Evolutionary conservation across 2,113 vertebrate genomes (phyloP), one percentile per base, ranked within the genome.

Genomic region (Lophotis ruficrista): DNA sequence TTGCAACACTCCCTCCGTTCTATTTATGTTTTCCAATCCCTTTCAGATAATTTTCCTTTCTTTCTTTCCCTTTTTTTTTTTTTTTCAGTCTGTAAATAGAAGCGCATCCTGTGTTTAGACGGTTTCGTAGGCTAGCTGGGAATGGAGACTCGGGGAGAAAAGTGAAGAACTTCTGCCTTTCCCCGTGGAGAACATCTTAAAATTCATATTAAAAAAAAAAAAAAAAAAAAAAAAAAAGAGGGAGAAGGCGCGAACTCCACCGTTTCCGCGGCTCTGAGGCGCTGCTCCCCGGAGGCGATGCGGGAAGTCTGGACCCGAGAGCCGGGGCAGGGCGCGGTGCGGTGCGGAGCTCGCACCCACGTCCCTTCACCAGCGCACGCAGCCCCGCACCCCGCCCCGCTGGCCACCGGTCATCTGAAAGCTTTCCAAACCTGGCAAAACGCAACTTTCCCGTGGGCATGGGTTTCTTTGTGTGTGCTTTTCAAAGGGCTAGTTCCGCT

Each of bases 401-500:
- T 4, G 31, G n/a, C 30, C 73, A 56, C 23, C 28, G 41, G 19
- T 50, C 61, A 20, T 56, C 70, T 51, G 75, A n/a, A 66, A 78
- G 57, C n/a, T 51, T 81, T 56, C 47, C 33, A 50, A 69, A 77
- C 8, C 18, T 18, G 17, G n/a, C 28, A 66, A 82, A 81, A 83
- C 1, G 22, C 50, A 5, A 10, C 51, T 84, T 62, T 61, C 45
- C 20, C 4, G 5, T 16, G 45, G 61, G 58, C 51, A 78, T 15
- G 35, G 60, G 25, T 66, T 91, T 81, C 60, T 94, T 89, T 95
- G 60, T 89, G 56, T 45, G 4, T 38, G 25, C 51, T 73, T 92
- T 62, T 14, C 60, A 31, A 61, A 61, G 62, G 25, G 31, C 37
- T 53, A 22, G 18, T 48, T 89, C 15, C 25, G 2, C 18, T 81